Base-by-base conservation (phyloP, 2,113 vertebrate genomes). In the Siniperca chuatsi region DNA sequence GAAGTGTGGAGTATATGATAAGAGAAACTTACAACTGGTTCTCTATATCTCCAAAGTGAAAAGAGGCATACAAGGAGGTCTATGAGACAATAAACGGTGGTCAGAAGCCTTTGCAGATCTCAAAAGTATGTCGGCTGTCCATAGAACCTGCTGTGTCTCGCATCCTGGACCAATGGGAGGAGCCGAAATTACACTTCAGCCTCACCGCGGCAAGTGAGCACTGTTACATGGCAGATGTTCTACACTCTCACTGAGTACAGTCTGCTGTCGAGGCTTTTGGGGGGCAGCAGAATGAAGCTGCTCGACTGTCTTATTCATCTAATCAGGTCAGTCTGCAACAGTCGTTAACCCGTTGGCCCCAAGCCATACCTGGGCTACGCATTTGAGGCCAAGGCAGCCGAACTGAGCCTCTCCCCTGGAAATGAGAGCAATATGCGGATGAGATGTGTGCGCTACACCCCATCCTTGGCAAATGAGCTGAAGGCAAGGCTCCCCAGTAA, bases 91-190 rank as follows among this genome's bases (percentile, higher is more conserved):
- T 61, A 15, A 65, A 50, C 42, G 52, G 57, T 85, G 72, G 83
- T 44, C n/a, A 86, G 37, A 80, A 87, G 72, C 66, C 57, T 10
- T 83, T 67, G 40, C 54, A 64, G 0, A 76, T 79, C n/a, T 83
- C 65, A 6, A 76, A 75, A 37, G 65, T 80, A 57, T 77, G 25
- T 58, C 72, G 75, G 67, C 68, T 85, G 33, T 64, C 54, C 16
- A 60, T 48, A 58, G 60, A 77, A 66, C 66, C 40, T 1, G n/a
- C 42, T 1, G 42, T 44, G 6, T 42, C 40, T 1, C 6, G 40
- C 4, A 40, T 40, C 37, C 37, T 40, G 37, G 37, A 29, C 29
- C 29, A 29, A 29, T 29, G 29, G 29, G 29, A 29, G 29, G 29
- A 40, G 37, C 37, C 3, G 6, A 4, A 40, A 40, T 40, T 40